These are phyloP conservation scores for Leptoclinus maculatus DNA, from an alignment of 2,797 vertebrate species.

Conservation along the genomic window DNA sequence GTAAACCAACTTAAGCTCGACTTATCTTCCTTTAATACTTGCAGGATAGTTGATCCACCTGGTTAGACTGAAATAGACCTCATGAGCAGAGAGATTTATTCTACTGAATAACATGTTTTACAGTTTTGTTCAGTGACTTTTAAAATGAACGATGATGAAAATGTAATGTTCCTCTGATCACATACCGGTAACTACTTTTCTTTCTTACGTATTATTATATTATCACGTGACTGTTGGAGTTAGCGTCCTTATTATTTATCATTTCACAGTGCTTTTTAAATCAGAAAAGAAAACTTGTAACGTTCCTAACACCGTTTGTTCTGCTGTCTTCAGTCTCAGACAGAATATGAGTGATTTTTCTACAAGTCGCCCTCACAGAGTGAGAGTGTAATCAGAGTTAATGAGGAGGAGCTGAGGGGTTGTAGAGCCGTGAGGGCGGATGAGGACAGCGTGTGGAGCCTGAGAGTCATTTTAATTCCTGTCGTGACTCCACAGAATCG, in stretches of 20 bases:
- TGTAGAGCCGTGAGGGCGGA: not conserved
- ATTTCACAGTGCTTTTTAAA: not conserved
- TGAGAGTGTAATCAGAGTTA: slow-evolving; percentile 19
- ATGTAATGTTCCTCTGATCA: not conserved
- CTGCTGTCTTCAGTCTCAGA: not conserved
- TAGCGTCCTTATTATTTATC: not conserved
- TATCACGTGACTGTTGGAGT: fast-evolving
- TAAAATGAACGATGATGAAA: not conserved
- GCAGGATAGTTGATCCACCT: too few relatives aligned
- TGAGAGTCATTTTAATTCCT: not conserved
- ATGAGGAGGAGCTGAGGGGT: slow-evolving; percentile 13
- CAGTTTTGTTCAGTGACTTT: too few relatives aligned
- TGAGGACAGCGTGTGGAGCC: not conserved
- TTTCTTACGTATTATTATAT: not conserved
- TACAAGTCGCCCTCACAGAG: too few relatives aligned
- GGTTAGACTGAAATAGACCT: too few relatives aligned
- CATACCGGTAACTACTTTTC: not conserved
- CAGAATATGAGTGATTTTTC: not conserved
- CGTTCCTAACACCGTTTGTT: too few relatives aligned
- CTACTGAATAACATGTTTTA: not conserved
- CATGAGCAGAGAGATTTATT: not conserved
- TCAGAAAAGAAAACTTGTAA: not conserved
- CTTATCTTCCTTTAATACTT: not conserved
- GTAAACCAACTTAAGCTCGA: not conserved
- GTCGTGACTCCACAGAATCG: not conserved